Base-by-base conservation (phyloP, 2,888 invertebrate genomes). In the Nomada flava region DNA sequence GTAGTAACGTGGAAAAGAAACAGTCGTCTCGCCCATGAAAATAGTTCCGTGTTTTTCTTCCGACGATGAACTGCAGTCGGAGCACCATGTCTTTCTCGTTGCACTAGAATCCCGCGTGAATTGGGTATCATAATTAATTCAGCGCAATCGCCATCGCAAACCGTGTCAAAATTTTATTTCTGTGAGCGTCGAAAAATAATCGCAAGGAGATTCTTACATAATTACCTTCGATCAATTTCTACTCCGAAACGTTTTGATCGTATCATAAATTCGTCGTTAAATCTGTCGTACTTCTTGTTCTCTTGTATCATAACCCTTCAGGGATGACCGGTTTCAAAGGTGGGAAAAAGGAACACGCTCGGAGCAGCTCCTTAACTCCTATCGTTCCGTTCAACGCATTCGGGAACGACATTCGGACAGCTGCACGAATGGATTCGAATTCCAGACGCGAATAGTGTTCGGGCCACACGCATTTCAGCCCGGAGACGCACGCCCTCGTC, bases 371-470 rank as follows among this genome's bases (percentile, higher is more conserved):
- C 47, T n/a, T 65, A 69, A 72, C 52, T n/a, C 57, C 29, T 47
- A 29, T 57, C 74, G 71, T 67, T 36, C 64, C 53, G 69, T 64
- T 29, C 55, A 50, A 57, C 44, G 68, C n/a, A 42, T 64, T 18
- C 36, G 70, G 52, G 80, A 76, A 71, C 75, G 80, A 81, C 74
- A 76, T 79, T 67, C 57, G 67, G 72, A 75, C 86, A 85, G 86
- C 83, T 88, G 76, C 70, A 52, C 26, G 60, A 26, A 36, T 44
- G 80, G 78, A 83, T 75, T 81, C 79, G 84, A 78, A 88, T 86
- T 87, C 82, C 87, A 77, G 84, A 65, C 84, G 73, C 77, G 77
- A 73, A 72, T 76, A 68, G 84, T 78, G 81, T 65, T 83, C 26
- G 59, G 79, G 88, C 77, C 81, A 81, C 84, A 78, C 84, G 84